phyloP scores from a whole-genome alignment of 2,888 invertebrate species.

The Chelonus formosanus region DNA sequence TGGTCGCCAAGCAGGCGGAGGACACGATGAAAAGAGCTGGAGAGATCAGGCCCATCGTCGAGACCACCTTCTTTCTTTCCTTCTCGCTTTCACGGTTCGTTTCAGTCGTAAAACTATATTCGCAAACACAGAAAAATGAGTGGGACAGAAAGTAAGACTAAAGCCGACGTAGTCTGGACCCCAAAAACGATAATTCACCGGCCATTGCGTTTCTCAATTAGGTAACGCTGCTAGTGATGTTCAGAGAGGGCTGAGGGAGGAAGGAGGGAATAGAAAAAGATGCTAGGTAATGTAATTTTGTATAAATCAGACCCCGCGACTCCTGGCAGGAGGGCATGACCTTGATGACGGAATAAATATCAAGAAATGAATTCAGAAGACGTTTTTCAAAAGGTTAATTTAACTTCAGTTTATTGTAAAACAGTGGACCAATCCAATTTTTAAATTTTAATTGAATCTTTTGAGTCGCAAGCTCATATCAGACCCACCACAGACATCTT shows the following conservation, averaged over 20 bases:
- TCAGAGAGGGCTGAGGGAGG: constrained; percentile 24
- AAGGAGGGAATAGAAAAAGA: constrained; percentile 29
- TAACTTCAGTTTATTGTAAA: not conserved
- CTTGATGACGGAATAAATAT: constrained; percentile 32
- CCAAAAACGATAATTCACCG: constrained; percentile 59
- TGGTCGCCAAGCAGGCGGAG: constrained; percentile 50
- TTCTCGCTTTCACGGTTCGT: constrained; percentile 19
- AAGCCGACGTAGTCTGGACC: constrained; percentile 35
- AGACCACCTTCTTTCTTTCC: constrained; percentile 8
- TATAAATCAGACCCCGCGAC: constrained; percentile 58
- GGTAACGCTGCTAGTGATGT: constrained; percentile 49
- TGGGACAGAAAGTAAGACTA: constrained; percentile 40
- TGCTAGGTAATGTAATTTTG: constrained; percentile 54
- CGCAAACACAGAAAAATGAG: constrained; percentile 35
- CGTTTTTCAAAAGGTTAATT: constrained; percentile 17
- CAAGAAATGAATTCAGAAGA: not conserved
- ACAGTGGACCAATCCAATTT: too few species aligned
- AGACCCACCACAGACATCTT: not conserved
- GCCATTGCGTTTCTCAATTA: constrained; percentile 62
- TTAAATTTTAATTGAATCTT: not conserved
- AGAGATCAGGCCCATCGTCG: constrained; percentile 11
- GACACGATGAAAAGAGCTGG: constrained; percentile 9
- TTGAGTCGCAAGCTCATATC: constrained; percentile 3
- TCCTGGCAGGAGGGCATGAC: constrained; percentile 46
- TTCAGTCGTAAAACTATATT: constrained; percentile 35